Percentiles rank a stretch among this genome's conserved stretches.
These are phyloP conservation scores for Prionace glauca DNA, from an alignment of 2,797 vertebrate species.

Conservation along the genomic window DNA sequence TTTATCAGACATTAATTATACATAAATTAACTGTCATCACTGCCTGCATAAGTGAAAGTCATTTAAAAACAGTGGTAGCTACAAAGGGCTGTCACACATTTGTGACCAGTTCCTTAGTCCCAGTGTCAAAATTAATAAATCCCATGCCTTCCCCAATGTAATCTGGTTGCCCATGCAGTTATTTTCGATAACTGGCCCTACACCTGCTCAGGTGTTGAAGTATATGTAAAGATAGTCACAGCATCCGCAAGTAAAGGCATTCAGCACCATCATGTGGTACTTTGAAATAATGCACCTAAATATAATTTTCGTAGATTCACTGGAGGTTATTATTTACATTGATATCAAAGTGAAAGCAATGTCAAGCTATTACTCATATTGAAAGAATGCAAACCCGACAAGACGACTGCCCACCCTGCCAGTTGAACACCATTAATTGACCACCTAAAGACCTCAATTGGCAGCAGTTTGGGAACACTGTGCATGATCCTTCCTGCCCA, in stretches of 20 bases:
- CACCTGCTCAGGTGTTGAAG: background rate
- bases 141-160: background rate
- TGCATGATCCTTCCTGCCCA: too few species aligned
- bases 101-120: background rate
- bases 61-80: background rate
- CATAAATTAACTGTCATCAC: background rate
- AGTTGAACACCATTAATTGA: too few species aligned
- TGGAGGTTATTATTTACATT: background rate
- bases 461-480: too few species aligned
- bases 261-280: background rate
- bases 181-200: background rate
- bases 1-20: background rate
- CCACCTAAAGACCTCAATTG: too few species aligned
- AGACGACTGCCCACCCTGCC: too few species aligned
- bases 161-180: too few species aligned
- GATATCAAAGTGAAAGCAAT: background rate
- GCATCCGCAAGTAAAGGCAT: background rate
- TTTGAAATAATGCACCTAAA: background rate
- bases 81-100: background rate
- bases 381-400: background rate
- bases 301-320: background rate
- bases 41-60: background rate
- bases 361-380: background rate
- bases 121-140: too few species aligned
- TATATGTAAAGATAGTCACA: background rate